Evolutionary conservation across 2,797 vertebrate species (phyloP), one percentile per base, ranked within the genome.

Genomic region (Pseudotriccus pelzelni): DNA sequence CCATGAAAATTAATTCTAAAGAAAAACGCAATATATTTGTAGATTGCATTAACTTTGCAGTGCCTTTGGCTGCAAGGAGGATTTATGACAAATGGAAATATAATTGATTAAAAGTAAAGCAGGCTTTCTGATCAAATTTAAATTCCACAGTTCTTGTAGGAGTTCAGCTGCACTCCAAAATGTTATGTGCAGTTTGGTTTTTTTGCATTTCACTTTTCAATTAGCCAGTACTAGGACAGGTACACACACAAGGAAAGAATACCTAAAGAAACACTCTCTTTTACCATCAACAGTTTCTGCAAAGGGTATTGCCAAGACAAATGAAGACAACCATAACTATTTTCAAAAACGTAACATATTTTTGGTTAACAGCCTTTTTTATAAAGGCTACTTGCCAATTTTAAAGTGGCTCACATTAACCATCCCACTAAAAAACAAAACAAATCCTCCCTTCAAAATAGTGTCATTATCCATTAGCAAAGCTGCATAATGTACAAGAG

Each of bases 341-440:
- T 62, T 23, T 25, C 2, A 10, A 58, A 87, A 85, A 15, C 0
- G 1, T 27, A 52, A 69, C 21, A 18, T 21, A 39, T 7, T 67
- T 43, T 43, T 55, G 5, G 6, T 41, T 69, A 75, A 39, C 7
- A 50, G 41, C 6, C 2, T 34, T 58, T 37, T 44, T 72, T 55
- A 62, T 2, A n/a, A 50, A 84, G 58, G 36, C 64, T 66, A 56
- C 49, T 63, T 85, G 72, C 41, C 91, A 94, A 67, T 56, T 94
- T 67, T 93, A 20, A 90, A 90, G 75, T 87, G 73, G n/a, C 27
- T 64, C 69, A 41, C 41, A 82, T 66, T 62, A 96, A 70, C 44
- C 6, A 43, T 30, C 55, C 82, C 46, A 87, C 77, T 87, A 93
- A 70, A 93, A 94, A 93, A 59, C 19, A 88, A 92, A 95, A 89